Evolutionary conservation across 2,113 vertebrate species (phyloP).

Genomic region (Gracilinanus agilis): DNA sequence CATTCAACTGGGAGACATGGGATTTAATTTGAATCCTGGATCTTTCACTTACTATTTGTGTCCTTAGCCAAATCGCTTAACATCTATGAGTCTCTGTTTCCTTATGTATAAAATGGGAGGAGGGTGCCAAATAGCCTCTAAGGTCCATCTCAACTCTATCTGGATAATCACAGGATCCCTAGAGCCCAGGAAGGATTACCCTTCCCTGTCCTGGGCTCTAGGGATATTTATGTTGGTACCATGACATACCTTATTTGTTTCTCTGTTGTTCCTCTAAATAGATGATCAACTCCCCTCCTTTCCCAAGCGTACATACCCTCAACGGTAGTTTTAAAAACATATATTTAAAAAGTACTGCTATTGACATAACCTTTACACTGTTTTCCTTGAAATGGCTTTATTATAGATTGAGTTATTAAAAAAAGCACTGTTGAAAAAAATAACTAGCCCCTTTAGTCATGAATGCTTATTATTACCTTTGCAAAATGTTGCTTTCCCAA

Average conservation of each 20-base stretch:
- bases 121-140: no score
- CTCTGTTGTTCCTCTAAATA: neutral
- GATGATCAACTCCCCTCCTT: neutral
- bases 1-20: neutral
- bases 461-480: neutral
- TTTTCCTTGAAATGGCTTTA: neutral
- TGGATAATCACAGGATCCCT: neutral
- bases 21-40: neutral
- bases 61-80: no score
- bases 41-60: no score
- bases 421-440: neutral
- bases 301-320: neutral
- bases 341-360: neutral
- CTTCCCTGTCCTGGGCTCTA: neutral
- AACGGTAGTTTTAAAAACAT: neutral
- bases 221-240: no score
- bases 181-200: neutral
- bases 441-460: neutral
- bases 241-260: neutral
- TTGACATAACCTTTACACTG: neutral
- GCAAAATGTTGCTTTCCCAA: neutral
- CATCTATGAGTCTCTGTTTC: no score
- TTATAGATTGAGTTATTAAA: neutral
- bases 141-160: neutral
- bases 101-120: no score